phyloP scores from a whole-genome alignment of 2,113 vertebrate species.

The Noturus placidus region DNA sequence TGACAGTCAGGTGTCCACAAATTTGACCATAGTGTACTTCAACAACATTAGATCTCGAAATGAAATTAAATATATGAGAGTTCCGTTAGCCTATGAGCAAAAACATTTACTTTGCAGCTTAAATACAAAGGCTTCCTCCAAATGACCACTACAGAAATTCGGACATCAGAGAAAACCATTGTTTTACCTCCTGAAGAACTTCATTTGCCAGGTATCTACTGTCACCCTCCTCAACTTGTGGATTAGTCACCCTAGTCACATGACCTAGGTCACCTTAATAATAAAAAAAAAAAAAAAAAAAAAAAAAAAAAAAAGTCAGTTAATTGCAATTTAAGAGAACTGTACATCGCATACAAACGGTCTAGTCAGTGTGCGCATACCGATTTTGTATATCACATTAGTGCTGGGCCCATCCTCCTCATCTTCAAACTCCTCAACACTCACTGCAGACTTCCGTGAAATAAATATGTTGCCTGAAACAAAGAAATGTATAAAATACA shows the following conservation, averaged over 20 bases:
- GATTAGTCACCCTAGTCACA: constrained; percentile 90
- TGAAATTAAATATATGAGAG: neutral
- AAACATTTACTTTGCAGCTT: neutral
- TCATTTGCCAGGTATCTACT: constrained; percentile 95
- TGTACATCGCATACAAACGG: neutral
- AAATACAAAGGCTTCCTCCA: neutral
- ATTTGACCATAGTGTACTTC: neutral
- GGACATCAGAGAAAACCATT: neutral
- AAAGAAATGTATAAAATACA: neutral
- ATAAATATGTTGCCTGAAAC: constrained; percentile 94
- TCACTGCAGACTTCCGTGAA: constrained; percentile 80
- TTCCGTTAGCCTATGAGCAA: neutral
- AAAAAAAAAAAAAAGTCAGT: neutral
- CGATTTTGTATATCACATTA: constrained; percentile 93
- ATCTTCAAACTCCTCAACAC: constrained; percentile 86
- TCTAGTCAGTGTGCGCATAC: constrained; percentile 62
- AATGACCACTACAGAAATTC: neutral
- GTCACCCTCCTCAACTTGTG: constrained; percentile 96
- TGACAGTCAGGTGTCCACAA: neutral
- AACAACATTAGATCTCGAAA: neutral
- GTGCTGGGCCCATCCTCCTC: constrained; percentile 84
- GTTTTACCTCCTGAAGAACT: constrained; percentile 90
- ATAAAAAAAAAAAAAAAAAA: neutral
- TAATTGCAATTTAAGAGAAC: neutral
- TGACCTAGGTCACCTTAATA: constrained; percentile 91